Base-by-base conservation (phyloP, 2,888 invertebrate species). In the Syrista parreyssii region DNA sequence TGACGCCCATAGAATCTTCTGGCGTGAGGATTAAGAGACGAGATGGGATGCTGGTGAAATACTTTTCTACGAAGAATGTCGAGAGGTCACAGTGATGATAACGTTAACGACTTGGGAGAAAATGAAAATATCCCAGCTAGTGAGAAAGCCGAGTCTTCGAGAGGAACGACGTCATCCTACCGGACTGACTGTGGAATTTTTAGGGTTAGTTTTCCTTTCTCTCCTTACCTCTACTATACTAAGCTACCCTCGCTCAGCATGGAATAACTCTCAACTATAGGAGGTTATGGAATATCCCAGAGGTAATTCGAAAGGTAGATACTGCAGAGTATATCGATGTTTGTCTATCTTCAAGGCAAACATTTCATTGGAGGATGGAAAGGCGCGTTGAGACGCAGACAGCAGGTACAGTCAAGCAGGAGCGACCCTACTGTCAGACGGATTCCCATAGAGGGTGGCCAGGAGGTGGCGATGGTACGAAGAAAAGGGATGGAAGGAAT, bases 321-420 rank as follows among this genome's bases (percentile, higher is more conserved):
- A 71, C 71, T 71, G 31, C 15, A 12, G 31, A 71, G 71, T 71
- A 71, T 31, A 31, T 71, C 71, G 71, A 32, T 71, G 71, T 71
- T 71, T 71, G 71, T 30, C 71, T 71, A 71, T 69, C 71, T 71
- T 71, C 9, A 71, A 71, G 71, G 71, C 71, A 71, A 71, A 71
- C 71, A 71, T 71, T 71, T 71, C 31, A 12, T 55, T 15, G 71
- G 71, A 32, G 31, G 31, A 71, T 71, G 71, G 40, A 23, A 71
- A 30, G 71, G 31, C 15, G 31, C 12, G 31, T 12, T 6, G 31
- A 31, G 31, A 71, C 31, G 71, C 31, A 71, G 31, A 9, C 71
- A 71, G 40, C 23, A 55, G 9, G 15, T 23, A 55, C 40, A 23
- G 40, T 55, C 40, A 55, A 55, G 6, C 40, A 55, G 40, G 1